Percentiles rank a stretch among this genome's conserved stretches.
Evolutionary conservation across 2,888 invertebrate species (phyloP).

Genomic region (Chloroclysta siterata): DNA sequence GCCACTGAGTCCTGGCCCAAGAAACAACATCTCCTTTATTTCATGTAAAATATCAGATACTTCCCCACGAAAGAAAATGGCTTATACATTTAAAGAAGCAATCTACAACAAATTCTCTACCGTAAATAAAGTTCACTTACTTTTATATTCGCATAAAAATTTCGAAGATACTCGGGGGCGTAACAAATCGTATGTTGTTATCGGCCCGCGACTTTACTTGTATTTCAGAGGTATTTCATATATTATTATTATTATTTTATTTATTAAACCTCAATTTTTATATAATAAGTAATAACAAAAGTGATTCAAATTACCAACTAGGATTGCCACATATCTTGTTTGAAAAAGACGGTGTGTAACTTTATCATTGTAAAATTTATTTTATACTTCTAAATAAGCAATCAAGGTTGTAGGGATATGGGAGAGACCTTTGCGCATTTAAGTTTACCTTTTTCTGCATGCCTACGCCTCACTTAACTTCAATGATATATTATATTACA

Average conservation of each 20-base stretch:
- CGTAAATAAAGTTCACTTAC: conserved; percentile 65
- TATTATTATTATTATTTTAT: too few species aligned
- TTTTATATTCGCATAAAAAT: conserved; percentile 61
- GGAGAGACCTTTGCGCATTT: too few species aligned
- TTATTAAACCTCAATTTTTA: too few species aligned
- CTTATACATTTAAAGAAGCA: conserved; percentile 72
- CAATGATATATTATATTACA: too few species aligned
- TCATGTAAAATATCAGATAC: conserved; percentile 20
- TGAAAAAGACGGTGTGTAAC: background rate
- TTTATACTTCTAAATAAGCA: too few species aligned
- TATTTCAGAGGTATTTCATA: too few species aligned
- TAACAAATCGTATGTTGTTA: conserved; percentile 57
- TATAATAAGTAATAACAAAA: too few species aligned
- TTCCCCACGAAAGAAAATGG: conserved; percentile 47
- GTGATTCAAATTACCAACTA: background rate
- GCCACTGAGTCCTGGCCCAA: too few species aligned
- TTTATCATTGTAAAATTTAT: too few species aligned
- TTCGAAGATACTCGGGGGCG: conserved; percentile 59
- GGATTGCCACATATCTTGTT: background rate
- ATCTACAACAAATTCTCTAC: conserved; percentile 68
- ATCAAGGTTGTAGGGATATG: too few species aligned
- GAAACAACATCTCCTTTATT: background rate
- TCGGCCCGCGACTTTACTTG: conserved; percentile 13
- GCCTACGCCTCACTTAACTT: too few species aligned
- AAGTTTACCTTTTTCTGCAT: too few species aligned